Evolutionary conservation across 2,888 invertebrate genomes (phyloP).

Genomic region (Athalia rosae): DNA sequence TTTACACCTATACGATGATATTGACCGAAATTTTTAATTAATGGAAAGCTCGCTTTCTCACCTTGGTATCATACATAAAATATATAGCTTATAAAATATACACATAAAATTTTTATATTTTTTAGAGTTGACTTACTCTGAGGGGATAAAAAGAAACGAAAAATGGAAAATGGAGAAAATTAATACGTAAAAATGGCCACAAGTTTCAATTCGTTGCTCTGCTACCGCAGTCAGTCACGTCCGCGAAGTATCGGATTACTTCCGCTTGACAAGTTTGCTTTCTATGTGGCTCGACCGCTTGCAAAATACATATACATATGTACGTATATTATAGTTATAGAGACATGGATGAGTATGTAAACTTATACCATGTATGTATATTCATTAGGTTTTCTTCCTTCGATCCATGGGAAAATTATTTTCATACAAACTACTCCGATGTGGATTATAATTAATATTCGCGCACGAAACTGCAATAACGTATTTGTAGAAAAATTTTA

Average conservation of each 20-base stretch:
- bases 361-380: not conserved
- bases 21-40: constrained; percentile 33
- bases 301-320: not conserved
- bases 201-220: not conserved
- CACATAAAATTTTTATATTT: not conserved
- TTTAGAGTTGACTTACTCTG: not conserved
- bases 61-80: too few relatives aligned
- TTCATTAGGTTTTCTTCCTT: not conserved
- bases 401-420: too few relatives aligned
- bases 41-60: constrained; percentile 30
- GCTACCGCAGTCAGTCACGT: not conserved
- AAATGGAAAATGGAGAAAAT: not conserved
- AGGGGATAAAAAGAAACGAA: not conserved
- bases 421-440: too few relatives aligned
- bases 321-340: not conserved
- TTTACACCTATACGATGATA: not conserved
- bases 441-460: too few relatives aligned
- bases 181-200: not conserved
- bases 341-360: not conserved
- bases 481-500: too few relatives aligned
- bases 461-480: too few relatives aligned
- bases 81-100: too few relatives aligned
- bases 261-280: constrained; percentile 42
- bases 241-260: constrained; percentile 44
- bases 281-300: constrained; percentile 11